A percentile compares a stretch with the other conserved stretches of the same genome.
Evolutionary conservation across 2,888 invertebrate species (phyloP).

Genomic region (Alitta virens): DNA sequence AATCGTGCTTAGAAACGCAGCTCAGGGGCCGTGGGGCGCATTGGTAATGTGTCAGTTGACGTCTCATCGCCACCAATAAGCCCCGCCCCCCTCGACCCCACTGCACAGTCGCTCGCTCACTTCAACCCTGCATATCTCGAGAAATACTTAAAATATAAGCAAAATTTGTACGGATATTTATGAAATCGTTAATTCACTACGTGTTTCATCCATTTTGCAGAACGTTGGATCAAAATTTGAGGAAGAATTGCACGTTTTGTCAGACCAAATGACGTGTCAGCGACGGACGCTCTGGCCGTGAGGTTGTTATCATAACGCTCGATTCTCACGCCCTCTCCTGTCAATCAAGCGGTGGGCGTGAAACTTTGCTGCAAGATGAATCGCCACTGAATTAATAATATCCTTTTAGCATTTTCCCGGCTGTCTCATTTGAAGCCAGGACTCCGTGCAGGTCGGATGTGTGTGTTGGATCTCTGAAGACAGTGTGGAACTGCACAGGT

Average conservation of each 20-base stretch:
- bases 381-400: neutral
- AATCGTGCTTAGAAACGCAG: conserved; percentile 9
- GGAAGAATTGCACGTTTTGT: too few species aligned
- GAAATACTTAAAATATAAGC: too few species aligned
- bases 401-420: neutral
- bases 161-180: too few species aligned
- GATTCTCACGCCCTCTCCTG: neutral
- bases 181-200: too few species aligned
- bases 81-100: neutral
- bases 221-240: too few species aligned
- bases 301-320: neutral
- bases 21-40: conserved; percentile 4
- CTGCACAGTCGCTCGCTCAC: neutral
- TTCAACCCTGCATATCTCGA: neutral
- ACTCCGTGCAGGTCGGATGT: too few species aligned
- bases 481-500: too few species aligned
- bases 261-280: too few species aligned
- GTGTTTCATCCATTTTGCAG: too few species aligned
- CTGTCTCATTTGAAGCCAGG: too few species aligned
- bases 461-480: too few species aligned
- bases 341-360: conserved; percentile 3
- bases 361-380: neutral
- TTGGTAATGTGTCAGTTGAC: conserved; percentile 4
- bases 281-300: too few species aligned
- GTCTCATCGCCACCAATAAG: conserved; percentile 3